Evolutionary conservation across 1,140 invertebrate genomes (phyloP).

Genomic region (Drosophila subobscura): DNA sequence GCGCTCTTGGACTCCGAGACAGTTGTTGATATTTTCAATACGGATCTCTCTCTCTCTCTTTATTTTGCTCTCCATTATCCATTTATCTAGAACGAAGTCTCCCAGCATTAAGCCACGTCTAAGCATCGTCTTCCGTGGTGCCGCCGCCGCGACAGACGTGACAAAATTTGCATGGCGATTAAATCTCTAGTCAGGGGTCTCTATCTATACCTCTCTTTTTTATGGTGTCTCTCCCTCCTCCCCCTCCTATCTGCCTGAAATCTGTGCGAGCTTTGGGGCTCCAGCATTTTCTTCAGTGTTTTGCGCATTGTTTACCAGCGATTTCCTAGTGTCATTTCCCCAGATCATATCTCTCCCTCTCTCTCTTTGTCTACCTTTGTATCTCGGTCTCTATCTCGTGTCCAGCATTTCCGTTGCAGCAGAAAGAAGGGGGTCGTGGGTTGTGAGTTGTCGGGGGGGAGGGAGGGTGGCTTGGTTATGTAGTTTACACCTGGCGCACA

Average conservation of each 20-base stretch:
- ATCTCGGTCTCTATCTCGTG: slow-evolving; percentile 9
- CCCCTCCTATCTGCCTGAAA: slow-evolving; percentile 26
- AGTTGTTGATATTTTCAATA: slow-evolving; percentile 20
- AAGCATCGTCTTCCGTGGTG: slow-evolving; percentile 62
- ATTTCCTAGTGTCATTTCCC: slow-evolving; percentile 82
- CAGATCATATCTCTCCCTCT: slow-evolving; percentile 42
- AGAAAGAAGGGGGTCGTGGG: neutral
- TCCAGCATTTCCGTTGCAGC: slow-evolving; percentile 41
- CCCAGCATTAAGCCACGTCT: slow-evolving; percentile 69
- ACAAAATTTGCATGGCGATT: slow-evolving; percentile 75
- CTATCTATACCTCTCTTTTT: slow-evolving; percentile 27
- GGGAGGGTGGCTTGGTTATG: slow-evolving; percentile 36
- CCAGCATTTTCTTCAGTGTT: slow-evolving; percentile 27
- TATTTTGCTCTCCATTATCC: slow-evolving; percentile 42
- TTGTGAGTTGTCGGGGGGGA: no score
- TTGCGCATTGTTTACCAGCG: slow-evolving; percentile 76
- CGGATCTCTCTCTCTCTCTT: neutral
- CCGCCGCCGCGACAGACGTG: slow-evolving; percentile 54
- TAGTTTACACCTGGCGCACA: slow-evolving; percentile 74
- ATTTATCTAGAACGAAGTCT: slow-evolving; percentile 57
- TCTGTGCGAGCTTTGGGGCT: slow-evolving; percentile 31
- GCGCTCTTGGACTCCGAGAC: slow-evolving; percentile 1
- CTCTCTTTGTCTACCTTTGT: neutral
- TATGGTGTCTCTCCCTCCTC: slow-evolving; percentile 15
- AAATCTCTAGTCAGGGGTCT: slow-evolving; percentile 41